Base-by-base conservation (phyloP, 1,140 invertebrate species). In the Phortica variegata region DNA sequence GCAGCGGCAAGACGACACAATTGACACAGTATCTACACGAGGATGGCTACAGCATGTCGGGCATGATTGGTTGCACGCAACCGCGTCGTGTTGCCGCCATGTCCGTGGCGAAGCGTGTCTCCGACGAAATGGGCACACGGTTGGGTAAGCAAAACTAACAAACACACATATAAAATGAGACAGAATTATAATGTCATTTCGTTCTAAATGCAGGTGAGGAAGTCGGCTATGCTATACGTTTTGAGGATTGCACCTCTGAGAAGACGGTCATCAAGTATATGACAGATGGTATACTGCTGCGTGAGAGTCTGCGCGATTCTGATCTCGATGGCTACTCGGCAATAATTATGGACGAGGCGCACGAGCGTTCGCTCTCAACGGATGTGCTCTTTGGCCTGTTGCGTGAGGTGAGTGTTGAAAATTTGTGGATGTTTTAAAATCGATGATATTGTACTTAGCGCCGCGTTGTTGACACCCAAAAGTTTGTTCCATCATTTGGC, bases 261-360 rank as follows among this genome's bases (percentile, higher is more conserved):
- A 88, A 91, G 72, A 98, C 96, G 0, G 85, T 97, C 6, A 97
- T 98, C 32, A 98, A 98, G 77, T 98, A 98, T 74, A 98, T 98
- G 95, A 99, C 97, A 1, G 97, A 99, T 78, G 97, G 97, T 81
- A 99, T 99, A 61, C 77, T 99, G 38, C 78, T 99, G 3, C 80
- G 96, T 48, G 97, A 99, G 77, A 97, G 94, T 47, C 81, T 99
- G 15, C 79, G 95, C 1, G 96, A 98, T 70, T 85, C 93, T 0
- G 95, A 98, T 77, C 78, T 99, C 37, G 96, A 98, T 72, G 84
- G 94, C 66, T 99, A 99, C 78, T 91, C 91, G 65, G 93, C 91
- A 0, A 84, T 99, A 43, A 98, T 99, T 41, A 98, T 98, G 96
- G 97, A 99, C 75, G 97, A 99, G 83, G 97, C 97, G 65, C 96